A percentile compares a stretch with the other conserved stretches of the same genome.
Evolutionary conservation across 2,888 invertebrate species (phyloP).

Genomic region (Drosophila pseudotakahashii): DNA sequence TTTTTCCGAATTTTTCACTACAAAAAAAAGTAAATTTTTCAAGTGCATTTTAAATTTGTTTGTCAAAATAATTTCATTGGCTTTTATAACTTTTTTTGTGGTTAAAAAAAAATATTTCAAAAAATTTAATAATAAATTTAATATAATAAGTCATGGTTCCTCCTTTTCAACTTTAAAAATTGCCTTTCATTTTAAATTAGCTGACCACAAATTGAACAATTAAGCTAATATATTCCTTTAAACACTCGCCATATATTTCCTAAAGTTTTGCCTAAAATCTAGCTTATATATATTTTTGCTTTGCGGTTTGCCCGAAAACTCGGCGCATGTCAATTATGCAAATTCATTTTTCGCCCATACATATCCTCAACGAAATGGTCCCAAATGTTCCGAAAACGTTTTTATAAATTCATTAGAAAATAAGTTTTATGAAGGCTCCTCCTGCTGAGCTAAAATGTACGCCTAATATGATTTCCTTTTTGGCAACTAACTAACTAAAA

Average conservation of each 20-base stretch:
- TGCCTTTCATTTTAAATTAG: conserved; percentile 26
- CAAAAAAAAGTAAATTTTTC: too few species aligned
- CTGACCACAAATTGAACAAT: conserved; percentile 46
- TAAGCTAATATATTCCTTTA: conserved; percentile 8
- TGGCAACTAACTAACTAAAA: conserved; percentile 3
- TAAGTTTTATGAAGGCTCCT: conserved; percentile 15
- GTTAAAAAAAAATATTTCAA: too few species aligned
- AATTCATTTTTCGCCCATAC: conserved; percentile 65
- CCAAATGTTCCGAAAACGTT: conserved; percentile 69
- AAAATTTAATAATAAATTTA: too few species aligned
- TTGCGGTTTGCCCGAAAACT: conserved; percentile 13
- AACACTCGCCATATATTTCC: background rate
- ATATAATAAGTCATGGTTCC: too few species aligned
- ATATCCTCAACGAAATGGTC: conserved; percentile 58
- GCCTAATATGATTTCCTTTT: conserved; percentile 64
- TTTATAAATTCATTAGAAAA: conserved; percentile 73
- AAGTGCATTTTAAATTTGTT: too few species aligned
- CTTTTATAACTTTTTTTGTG: too few species aligned
- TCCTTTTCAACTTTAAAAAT: background rate
- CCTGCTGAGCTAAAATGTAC: conserved; percentile 46
- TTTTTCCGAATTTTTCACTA: too few species aligned
- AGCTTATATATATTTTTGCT: conserved; percentile 49
- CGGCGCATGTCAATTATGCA: conserved; percentile 70
- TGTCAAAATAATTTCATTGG: too few species aligned
- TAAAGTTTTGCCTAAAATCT: conserved; percentile 9